Conservation (phyloP, 2,113 vertebrate genomes). For the Raja brachyura region DNA sequence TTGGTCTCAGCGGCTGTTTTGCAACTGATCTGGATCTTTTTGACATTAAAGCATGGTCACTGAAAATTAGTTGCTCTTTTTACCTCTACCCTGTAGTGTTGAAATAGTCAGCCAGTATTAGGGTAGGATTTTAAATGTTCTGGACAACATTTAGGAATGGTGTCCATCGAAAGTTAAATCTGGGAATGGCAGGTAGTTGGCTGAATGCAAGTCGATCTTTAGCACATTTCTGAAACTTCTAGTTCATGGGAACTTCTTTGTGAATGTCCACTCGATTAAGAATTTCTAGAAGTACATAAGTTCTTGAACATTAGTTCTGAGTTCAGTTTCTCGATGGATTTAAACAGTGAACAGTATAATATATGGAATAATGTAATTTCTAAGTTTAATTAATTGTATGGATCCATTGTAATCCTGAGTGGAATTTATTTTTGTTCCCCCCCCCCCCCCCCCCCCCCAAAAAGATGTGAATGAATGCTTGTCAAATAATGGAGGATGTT, state of each 20-base stretch:
- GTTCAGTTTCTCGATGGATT: too few species aligned
- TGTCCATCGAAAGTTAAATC: too few species aligned
- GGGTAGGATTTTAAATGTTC: not conserved
- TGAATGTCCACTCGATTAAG: too few species aligned
- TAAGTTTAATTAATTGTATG: not conserved
- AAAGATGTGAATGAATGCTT: constrained; percentile 35
- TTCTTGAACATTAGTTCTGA: too few species aligned
- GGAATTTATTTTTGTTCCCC: not conserved
- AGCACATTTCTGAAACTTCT: too few species aligned
- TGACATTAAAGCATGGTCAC: not conserved
- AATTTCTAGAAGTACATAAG: too few species aligned
- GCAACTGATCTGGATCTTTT: not conserved
- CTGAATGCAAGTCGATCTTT: too few species aligned
- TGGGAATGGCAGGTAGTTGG: too few species aligned
- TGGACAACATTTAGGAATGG: not conserved
- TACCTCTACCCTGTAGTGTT: not conserved
- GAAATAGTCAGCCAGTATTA: not conserved
- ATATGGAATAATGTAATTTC: too few species aligned
- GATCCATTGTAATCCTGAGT: not conserved
- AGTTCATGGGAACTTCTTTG: too few species aligned
- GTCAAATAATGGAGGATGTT: constrained; percentile 33
- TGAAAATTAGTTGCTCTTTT: not conserved
- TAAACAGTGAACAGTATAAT: too few species aligned
- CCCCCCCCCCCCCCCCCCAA: too few species aligned
- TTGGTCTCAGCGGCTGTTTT: not conserved